A percentile compares a stretch with the other conserved stretches of the same genome.
These are phyloP conservation scores for Macroglossus sobrinus DNA, from an alignment of 2,113 vertebrate species.

Conservation along the genomic window DNA sequence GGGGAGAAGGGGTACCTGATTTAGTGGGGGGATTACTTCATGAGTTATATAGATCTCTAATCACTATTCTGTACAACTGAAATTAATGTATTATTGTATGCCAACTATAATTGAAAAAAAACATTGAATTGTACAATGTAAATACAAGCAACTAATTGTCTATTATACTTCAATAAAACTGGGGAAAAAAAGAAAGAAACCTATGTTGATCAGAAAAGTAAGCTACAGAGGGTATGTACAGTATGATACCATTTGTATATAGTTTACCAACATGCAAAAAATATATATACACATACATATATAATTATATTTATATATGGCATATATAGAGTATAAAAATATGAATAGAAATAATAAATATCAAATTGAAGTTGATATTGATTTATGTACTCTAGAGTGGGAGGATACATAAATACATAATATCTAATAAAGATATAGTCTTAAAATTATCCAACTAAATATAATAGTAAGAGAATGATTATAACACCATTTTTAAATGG, in stretches of 20 bases:
- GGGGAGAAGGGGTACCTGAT: too few species aligned
- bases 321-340: background rate
- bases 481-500: background rate
- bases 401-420: background rate
- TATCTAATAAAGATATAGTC: background rate
- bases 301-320: background rate
- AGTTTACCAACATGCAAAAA: background rate
- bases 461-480: background rate
- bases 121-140: too few species aligned
- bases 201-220: background rate
- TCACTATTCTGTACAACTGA: too few species aligned
- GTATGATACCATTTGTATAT: background rate
- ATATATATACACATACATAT: background rate
- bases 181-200: background rate
- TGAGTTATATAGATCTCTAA: too few species aligned
- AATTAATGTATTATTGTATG: too few species aligned
- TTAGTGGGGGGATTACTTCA: too few species aligned
- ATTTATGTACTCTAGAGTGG: background rate
- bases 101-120: too few species aligned
- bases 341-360: constrained; percentile 7
- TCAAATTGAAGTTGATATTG: background rate
- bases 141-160: too few species aligned
- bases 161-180: too few species aligned
- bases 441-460: constrained; percentile 20
- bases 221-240: background rate